These are phyloP conservation scores for Xanthorhoe spadicearia DNA, from an alignment of 2,888 invertebrate genomes.

Conservation along the genomic window DNA sequence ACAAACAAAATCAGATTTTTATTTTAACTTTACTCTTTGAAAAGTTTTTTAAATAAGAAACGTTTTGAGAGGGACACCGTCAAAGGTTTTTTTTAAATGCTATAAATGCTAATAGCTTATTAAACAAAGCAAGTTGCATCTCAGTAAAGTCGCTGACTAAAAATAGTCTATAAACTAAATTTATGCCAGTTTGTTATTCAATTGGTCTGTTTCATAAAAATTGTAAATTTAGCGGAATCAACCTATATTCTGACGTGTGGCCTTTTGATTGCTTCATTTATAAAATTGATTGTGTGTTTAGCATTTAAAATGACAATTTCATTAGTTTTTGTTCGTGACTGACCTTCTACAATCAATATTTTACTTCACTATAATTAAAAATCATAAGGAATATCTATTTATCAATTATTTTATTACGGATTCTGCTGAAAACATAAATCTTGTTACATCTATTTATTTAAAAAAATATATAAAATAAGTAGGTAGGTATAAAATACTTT, in stretches of 20 bases:
- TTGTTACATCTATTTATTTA: too few species aligned
- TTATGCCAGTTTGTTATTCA: constrained; percentile 14
- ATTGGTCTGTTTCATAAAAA: constrained; percentile 16
- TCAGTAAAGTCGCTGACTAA: background rate
- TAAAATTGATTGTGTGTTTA: constrained; percentile 41
- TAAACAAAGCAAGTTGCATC: too few species aligned
- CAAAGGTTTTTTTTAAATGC: too few species aligned
- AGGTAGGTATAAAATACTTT: background rate
- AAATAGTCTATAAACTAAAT: constrained; percentile 10
- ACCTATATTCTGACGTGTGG: constrained; percentile 46
- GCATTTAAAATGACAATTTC: constrained; percentile 36
- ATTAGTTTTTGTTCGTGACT: constrained; percentile 10
- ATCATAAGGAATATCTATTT: background rate
- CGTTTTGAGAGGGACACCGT: too few species aligned
- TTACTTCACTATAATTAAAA: background rate
- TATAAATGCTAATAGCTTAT: too few species aligned
- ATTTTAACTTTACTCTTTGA: too few species aligned
- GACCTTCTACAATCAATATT: constrained; percentile 22
- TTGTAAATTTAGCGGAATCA: constrained; percentile 41
- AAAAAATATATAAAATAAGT: too few species aligned
- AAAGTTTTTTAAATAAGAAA: too few species aligned
- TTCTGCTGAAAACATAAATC: too few species aligned
- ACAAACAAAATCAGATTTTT: too few species aligned
- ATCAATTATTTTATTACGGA: background rate
- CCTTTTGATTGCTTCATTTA: constrained; percentile 45